Conservation (phyloP, 1,140 invertebrate species). For the Zophobas morio region DNA sequence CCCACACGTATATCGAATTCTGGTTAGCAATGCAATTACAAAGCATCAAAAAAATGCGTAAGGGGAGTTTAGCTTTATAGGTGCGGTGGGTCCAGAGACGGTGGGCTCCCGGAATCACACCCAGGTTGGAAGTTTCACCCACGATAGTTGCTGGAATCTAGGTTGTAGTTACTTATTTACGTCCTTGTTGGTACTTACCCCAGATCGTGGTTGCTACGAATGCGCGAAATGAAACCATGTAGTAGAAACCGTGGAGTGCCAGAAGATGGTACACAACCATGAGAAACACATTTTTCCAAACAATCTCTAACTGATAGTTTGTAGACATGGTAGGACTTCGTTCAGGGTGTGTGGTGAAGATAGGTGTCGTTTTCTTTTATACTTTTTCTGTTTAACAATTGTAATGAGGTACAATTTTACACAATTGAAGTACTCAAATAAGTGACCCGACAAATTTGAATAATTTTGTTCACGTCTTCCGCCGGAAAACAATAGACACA, state of each 20-base stretch:
- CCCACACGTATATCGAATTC: slow-evolving; percentile 81
- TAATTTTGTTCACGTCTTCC: no score
- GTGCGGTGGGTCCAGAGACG: slow-evolving; percentile 79
- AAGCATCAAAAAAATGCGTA: slow-evolving; percentile 73
- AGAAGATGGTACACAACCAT: slow-evolving; percentile 6
- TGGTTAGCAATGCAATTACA: slow-evolving; percentile 74
- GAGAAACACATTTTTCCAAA: slow-evolving; percentile 27
- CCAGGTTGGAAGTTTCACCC: neutral
- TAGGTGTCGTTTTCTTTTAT: no score
- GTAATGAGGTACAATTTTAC: no score
- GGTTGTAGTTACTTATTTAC: neutral
- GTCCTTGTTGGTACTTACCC: slow-evolving; percentile 26
- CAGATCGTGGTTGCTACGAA: neutral
- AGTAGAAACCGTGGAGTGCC: slow-evolving; percentile 7
- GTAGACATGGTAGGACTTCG: neutral
- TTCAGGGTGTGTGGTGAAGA: neutral
- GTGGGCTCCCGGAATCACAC: slow-evolving; percentile 79
- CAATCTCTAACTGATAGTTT: slow-evolving; percentile 50
- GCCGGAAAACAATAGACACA: no score
- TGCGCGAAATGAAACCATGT: neutral
- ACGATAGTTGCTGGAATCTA: neutral
- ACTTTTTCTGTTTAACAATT: no score
- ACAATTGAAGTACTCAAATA: no score
- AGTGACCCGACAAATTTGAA: no score
- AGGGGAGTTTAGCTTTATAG: slow-evolving; percentile 77